phyloP scores from a whole-genome alignment of 2,888 invertebrate species.

The Crioceris asparagi region DNA sequence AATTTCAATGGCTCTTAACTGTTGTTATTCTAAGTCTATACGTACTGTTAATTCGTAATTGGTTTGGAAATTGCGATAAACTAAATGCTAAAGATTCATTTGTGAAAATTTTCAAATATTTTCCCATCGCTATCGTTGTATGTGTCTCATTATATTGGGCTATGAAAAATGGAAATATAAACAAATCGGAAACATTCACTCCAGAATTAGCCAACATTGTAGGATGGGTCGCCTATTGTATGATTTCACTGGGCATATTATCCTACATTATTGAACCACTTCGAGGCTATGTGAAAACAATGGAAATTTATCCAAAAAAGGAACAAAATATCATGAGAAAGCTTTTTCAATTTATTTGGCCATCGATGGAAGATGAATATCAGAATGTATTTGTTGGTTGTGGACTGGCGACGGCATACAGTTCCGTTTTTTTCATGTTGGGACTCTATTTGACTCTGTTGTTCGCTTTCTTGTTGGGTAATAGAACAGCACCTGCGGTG shows the following conservation, averaged over 20 bases:
- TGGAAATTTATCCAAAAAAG: too few species aligned
- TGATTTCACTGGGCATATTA: conserved; percentile 44
- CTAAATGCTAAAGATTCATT: conserved; percentile 55
- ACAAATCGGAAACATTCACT: too few species aligned
- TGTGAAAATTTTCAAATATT: conserved; percentile 52
- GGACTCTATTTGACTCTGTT: conserved; percentile 47
- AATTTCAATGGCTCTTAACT: conserved; percentile 47
- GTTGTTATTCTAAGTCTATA: conserved; percentile 50
- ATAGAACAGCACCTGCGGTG: conserved; percentile 48
- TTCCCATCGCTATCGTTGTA: conserved; percentile 54
- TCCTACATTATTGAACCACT: conserved; percentile 49
- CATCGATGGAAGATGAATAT: conserved; percentile 14
- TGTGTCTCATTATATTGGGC: conserved; percentile 63
- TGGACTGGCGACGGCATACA: conserved; percentile 66
- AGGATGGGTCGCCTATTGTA: conserved; percentile 59
- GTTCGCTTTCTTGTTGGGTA: conserved; percentile 55
- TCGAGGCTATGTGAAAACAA: conserved; percentile 44
- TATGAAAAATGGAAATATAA: too few species aligned
- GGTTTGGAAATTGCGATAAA: conserved; percentile 63
- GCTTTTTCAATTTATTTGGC: conserved; percentile 44
- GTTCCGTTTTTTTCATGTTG: conserved; percentile 54
- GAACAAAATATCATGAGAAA: too few species aligned
- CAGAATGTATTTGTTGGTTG: conserved; percentile 54
- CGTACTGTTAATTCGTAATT: conserved; percentile 50
- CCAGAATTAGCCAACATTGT: too few species aligned